Conservation (phyloP, 2,797 vertebrate species). For the Xyrichtys novacula region DNA sequence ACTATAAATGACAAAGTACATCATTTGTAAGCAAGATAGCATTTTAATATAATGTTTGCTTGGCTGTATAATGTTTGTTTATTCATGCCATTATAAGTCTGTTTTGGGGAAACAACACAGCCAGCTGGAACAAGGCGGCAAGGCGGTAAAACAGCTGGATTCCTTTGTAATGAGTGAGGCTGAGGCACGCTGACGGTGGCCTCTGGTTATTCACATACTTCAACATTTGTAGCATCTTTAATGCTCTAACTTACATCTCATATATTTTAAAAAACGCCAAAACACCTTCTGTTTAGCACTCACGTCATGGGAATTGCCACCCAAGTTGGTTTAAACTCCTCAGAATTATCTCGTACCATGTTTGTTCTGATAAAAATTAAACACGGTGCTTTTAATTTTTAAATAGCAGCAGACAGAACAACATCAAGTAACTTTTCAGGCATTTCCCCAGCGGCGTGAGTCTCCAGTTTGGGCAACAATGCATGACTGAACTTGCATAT, state of each 20-base stretch:
- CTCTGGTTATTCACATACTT: conserved; percentile 12
- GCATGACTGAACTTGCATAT: background rate
- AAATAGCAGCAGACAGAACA: background rate
- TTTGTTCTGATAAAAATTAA: conserved; percentile 6
- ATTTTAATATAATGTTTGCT: background rate
- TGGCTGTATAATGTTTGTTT: conserved; percentile 1
- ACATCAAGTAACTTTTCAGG: background rate
- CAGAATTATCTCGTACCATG: background rate
- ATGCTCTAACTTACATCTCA: background rate
- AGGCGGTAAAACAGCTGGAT: conserved; percentile 26
- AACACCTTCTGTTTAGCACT: background rate
- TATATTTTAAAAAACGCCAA: background rate
- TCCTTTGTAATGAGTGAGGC: conserved; percentile 16
- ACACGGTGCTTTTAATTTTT: background rate
- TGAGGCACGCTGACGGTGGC: conserved; percentile 12
- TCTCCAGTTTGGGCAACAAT: background rate
- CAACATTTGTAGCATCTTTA: conserved; percentile 12
- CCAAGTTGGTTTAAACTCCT: conserved; percentile 1
- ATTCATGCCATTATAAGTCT: background rate
- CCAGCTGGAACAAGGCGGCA: background rate
- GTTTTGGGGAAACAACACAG: conserved; percentile 9
- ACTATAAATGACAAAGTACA: background rate
- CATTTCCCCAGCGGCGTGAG: conserved; percentile 8
- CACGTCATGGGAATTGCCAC: background rate
- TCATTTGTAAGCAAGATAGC: background rate